Evolutionary conservation across 2,113 vertebrate species (phyloP).

Genomic region (Platycercus adscitus): DNA sequence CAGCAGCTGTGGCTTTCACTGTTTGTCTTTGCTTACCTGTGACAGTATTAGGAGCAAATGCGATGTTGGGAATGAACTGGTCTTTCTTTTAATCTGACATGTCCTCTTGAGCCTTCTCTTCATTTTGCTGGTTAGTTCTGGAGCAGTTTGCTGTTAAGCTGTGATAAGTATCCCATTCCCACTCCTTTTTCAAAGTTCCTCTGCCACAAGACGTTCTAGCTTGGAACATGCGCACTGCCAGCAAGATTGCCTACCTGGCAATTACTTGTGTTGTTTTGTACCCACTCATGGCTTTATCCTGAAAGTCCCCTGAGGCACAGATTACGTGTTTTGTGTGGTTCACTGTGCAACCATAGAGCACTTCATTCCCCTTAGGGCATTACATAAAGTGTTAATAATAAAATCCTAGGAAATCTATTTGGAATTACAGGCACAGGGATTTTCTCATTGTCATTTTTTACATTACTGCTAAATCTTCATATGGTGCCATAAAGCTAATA

Average conservation of each 20-base stretch:
- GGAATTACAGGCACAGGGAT: not conserved
- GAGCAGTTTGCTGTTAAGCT: not conserved
- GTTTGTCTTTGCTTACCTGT: not conserved
- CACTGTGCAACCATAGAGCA: not conserved
- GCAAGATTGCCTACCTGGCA: not conserved
- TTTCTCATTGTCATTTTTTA: not conserved
- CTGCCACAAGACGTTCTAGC: not conserved
- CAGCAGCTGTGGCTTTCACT: not conserved
- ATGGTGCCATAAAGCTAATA: not conserved
- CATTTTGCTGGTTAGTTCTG: not conserved
- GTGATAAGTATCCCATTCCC: not conserved
- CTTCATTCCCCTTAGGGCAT: not conserved
- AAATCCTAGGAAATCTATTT: conserved; percentile 40
- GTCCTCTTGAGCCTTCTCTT: not conserved
- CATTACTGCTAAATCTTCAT: not conserved
- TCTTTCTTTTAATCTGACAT: not conserved
- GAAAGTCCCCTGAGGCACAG: conserved; percentile 4
- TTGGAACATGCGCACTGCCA: not conserved
- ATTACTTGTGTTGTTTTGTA: not conserved
- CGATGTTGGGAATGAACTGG: not conserved
- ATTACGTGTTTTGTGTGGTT: conserved; percentile 35
- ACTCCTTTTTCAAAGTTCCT: not conserved
- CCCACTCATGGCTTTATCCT: not conserved
- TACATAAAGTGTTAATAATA: not conserved
- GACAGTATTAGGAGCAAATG: not conserved